phyloP scores from a whole-genome alignment of 1,140 invertebrate genomes.

The Eubasilissa regina region DNA sequence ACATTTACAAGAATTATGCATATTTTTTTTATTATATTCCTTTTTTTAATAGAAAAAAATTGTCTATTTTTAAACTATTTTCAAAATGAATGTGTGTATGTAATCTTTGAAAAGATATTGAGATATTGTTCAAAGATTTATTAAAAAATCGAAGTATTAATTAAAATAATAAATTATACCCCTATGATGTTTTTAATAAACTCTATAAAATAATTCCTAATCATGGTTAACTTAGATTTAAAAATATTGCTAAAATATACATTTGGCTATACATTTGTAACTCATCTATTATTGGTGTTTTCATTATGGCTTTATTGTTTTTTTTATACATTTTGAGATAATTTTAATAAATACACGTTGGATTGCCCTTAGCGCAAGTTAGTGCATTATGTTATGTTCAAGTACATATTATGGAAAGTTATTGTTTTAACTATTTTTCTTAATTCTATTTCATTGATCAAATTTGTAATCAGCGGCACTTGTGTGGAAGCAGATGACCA shows the following conservation, averaged over 20 bases:
- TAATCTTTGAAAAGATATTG: not conserved
- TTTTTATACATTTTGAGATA: not conserved
- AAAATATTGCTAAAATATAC: conserved; percentile 1
- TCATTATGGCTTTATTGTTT: conserved; percentile 30
- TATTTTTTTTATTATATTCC: not conserved
- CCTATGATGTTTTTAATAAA: not conserved
- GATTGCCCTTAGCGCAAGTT: not conserved
- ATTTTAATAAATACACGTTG: conserved; percentile 2
- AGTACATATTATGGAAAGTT: too few species aligned
- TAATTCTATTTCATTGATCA: not conserved
- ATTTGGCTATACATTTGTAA: conserved; percentile 1
- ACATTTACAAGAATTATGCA: not conserved
- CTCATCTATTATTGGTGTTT: conserved; percentile 34
- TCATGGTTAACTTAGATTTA: too few species aligned
- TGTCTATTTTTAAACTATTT: not conserved
- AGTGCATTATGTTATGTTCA: too few species aligned
- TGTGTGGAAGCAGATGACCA: too few species aligned
- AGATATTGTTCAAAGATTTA: too few species aligned
- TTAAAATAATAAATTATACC: conserved; percentile 4
- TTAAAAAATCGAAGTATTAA: not conserved
- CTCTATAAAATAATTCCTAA: not conserved
- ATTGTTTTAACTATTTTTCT: too few species aligned
- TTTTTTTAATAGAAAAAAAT: not conserved
- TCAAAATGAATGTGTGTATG: not conserved
- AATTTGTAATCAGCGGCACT: too few species aligned